Evolutionary conservation across 2,113 vertebrate genomes (phyloP).

Genomic region (Nipponia nippon): DNA sequence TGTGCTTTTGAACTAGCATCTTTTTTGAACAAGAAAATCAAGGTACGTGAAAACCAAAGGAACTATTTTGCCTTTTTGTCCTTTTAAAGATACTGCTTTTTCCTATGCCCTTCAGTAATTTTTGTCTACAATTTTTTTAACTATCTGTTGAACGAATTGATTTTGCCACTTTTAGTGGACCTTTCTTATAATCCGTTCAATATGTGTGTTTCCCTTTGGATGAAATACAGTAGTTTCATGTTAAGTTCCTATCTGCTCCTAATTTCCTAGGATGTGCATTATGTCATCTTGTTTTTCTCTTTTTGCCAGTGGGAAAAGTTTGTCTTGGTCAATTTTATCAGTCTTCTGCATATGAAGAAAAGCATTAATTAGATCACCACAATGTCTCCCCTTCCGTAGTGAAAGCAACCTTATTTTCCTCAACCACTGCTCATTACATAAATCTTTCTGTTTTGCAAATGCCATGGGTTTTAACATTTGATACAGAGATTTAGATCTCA

Average conservation of each 20-base stretch:
- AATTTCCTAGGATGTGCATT: conserved; percentile 58
- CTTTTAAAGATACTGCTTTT: background rate
- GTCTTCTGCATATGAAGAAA: background rate
- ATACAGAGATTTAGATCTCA: conserved; percentile 19
- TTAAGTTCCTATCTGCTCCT: conserved; percentile 56
- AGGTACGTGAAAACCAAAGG: background rate
- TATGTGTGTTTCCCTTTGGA: conserved; percentile 45
- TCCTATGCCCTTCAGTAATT: background rate
- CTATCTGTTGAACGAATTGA: conserved; percentile 33
- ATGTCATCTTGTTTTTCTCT: conserved; percentile 54
- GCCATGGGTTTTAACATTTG: conserved; percentile 3
- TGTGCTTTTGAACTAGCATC: background rate
- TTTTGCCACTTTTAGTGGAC: conserved; percentile 50
- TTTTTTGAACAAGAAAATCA: background rate
- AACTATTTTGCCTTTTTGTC: background rate
- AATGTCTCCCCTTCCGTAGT: conserved; percentile 10
- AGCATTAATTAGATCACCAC: conserved; percentile 28
- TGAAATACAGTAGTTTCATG: conserved; percentile 43
- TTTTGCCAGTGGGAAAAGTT: conserved; percentile 52
- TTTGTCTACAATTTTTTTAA: background rate
- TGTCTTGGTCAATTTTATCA: conserved; percentile 48
- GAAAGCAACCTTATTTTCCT: conserved; percentile 50
- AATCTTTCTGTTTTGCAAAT: conserved; percentile 17
- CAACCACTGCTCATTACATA: conserved; percentile 16
- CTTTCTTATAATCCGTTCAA: conserved; percentile 54